Evolutionary conservation across 1,140 invertebrate species (phyloP).

Genomic region (Heliconius congener): DNA sequence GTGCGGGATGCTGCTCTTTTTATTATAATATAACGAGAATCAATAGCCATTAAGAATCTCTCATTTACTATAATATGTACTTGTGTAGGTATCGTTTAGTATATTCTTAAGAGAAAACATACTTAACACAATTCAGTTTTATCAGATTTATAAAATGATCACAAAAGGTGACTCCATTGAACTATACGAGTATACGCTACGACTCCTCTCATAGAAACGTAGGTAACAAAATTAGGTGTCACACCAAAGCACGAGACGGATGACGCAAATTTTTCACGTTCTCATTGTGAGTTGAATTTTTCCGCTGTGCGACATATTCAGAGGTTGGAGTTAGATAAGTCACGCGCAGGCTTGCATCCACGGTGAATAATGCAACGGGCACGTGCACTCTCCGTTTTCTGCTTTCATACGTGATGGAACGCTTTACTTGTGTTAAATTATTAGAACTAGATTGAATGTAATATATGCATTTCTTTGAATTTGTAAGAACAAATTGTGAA

Average conservation of each 20-base stretch:
- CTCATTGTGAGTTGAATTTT: conserved; percentile 32
- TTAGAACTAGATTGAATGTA: conserved; percentile 18
- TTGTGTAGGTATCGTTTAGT: no score
- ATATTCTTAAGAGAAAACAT: no score
- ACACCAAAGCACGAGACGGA: conserved; percentile 10
- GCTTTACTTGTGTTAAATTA: conserved; percentile 53
- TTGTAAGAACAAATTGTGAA: no score
- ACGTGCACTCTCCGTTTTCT: conserved; percentile 54
- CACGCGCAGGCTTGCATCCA: conserved; percentile 63
- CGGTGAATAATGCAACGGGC: conserved; percentile 69
- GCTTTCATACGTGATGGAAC: conserved; percentile 57
- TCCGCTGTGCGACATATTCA: conserved; percentile 28
- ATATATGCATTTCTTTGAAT: no score
- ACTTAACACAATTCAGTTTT: no score
- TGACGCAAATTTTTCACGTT: conserved; percentile 30
- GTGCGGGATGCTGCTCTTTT: no score
- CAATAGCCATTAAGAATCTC: no score
- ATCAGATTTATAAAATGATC: background rate
- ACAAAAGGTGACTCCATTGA: background rate
- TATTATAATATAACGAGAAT: no score
- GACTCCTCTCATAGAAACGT: background rate
- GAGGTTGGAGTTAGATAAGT: conserved; percentile 54
- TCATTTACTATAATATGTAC: no score
- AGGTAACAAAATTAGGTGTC: conserved; percentile 14
- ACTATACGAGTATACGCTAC: background rate